These are phyloP conservation scores for Tamias sibiricus DNA, from an alignment of 2,113 vertebrate genomes.

Conservation along the genomic window DNA sequence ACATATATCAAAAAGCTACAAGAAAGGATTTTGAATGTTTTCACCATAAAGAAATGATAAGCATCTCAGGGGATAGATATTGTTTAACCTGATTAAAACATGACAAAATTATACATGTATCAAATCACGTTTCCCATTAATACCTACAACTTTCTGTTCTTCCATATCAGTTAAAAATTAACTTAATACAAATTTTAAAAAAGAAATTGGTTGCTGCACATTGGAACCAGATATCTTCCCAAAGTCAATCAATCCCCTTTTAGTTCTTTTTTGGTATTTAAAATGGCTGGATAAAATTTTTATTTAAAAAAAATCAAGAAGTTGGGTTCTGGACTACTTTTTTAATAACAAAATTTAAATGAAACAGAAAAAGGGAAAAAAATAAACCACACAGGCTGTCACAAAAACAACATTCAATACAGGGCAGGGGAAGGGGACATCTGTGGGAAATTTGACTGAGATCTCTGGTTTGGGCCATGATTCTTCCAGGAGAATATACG, in stretches of 20 bases:
- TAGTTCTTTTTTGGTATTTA: neutral
- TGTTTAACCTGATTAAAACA: neutral
- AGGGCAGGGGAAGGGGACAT: neutral
- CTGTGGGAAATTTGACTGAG: neutral
- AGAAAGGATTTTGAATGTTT: neutral
- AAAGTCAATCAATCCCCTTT: neutral
- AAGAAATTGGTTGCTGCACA: neutral
- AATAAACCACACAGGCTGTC: neutral
- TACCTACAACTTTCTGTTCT: neutral
- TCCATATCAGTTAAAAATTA: neutral
- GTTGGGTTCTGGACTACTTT: neutral
- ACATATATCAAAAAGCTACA: neutral
- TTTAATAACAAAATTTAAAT: neutral
- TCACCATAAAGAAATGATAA: neutral
- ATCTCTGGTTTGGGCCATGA: neutral
- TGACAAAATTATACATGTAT: neutral
- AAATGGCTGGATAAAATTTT: neutral
- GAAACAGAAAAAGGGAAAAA: neutral
- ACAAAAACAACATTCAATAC: neutral
- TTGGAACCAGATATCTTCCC: neutral
- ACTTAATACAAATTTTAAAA: neutral
- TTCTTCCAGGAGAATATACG: neutral
- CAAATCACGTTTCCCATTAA: neutral
- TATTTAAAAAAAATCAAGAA: neutral
- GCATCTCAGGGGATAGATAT: no score